Evolutionary conservation across 1,140 invertebrate species (phyloP).

Genomic region (Oryzaephilus surinamensis): DNA sequence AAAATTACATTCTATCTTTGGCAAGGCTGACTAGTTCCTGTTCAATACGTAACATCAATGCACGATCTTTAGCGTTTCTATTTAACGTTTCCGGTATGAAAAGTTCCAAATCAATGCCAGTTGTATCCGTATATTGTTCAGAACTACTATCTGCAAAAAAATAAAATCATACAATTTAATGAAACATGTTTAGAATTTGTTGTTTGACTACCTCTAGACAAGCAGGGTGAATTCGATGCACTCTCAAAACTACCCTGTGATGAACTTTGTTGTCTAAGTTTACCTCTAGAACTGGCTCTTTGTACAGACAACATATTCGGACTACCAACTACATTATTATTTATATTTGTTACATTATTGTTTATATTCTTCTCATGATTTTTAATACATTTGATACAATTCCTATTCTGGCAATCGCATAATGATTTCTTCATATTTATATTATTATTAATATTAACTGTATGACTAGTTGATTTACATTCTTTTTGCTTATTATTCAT

Average conservation of each 20-base stretch:
- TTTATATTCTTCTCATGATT: slow-evolving; percentile 26
- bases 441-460: slow-evolving; percentile 11
- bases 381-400: slow-evolving; percentile 25
- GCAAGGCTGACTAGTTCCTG: slow-evolving; percentile 74
- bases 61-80: slow-evolving; percentile 77
- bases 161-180: slow-evolving; percentile 14
- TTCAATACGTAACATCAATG: slow-evolving; percentile 76
- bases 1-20: slow-evolving; percentile 67
- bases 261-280: slow-evolving; percentile 50
- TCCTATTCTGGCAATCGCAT: slow-evolving; percentile 26
- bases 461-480: slow-evolving; percentile 23
- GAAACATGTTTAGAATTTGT: slow-evolving; percentile 7
- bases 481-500: slow-evolving; percentile 12
- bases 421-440: slow-evolving; percentile 7
- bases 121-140: slow-evolving; percentile 64
- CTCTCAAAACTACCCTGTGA: slow-evolving; percentile 51
- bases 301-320: slow-evolving; percentile 37
- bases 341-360: slow-evolving; percentile 28
- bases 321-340: slow-evolving; percentile 24
- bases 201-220: slow-evolving; percentile 45
- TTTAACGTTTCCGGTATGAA: slow-evolving; percentile 88
- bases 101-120: slow-evolving; percentile 69
- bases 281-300: slow-evolving; percentile 36
- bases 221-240: slow-evolving; percentile 42
- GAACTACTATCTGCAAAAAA: slow-evolving; percentile 66